Base-by-base conservation (phyloP, 2,113 vertebrate genomes). In the Raja brachyura region DNA sequence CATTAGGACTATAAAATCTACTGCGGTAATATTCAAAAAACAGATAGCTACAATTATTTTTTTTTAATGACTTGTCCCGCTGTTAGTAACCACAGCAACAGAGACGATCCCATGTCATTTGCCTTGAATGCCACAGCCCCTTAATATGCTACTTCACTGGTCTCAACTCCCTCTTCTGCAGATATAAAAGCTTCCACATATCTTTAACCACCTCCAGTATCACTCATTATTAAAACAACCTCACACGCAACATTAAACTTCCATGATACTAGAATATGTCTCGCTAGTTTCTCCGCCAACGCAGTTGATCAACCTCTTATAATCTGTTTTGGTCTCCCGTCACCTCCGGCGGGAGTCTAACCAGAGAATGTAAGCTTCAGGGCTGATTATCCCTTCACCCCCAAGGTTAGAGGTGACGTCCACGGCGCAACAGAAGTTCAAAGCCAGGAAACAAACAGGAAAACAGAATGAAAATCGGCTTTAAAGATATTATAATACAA, bases 71-170 rank as follows among this genome's bases (percentile, higher is more conserved):
- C 90, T 92, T 92, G 33, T 54, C 68, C 90, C 70, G 68, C 88
- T 73, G 88, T 73, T 92, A 96, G 97, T 98, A 98, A 97, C 97
- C 98, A 96, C 96, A 98, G 97, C 97, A 96, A 96, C 96, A 96
- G 95, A 96, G 97, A 98, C 97, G 97, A 98, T 98, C 97, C 96
- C 96, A 96, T 96, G 97, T 97, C 98, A 98, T 97, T 97, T 97
- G 97, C 96, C 96, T 96, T 96, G 97, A 96, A 98, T 98, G 98
- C 97, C 98, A 97, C 96, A 96, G 95, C 96, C 95, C 95, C 96
- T 92, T 96, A 94, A 97, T 96, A 96, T 94, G 97, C 97, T 96
- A 97, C 97, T 96, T 95, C 94, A 93, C 96, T 94, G 94, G 96
- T 95, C 95, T 97, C 96, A 96, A 96, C 96, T 96, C 96, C 95